phyloP scores from a whole-genome alignment of 2,113 vertebrate genomes.

The Austrofundulus limnaeus region DNA sequence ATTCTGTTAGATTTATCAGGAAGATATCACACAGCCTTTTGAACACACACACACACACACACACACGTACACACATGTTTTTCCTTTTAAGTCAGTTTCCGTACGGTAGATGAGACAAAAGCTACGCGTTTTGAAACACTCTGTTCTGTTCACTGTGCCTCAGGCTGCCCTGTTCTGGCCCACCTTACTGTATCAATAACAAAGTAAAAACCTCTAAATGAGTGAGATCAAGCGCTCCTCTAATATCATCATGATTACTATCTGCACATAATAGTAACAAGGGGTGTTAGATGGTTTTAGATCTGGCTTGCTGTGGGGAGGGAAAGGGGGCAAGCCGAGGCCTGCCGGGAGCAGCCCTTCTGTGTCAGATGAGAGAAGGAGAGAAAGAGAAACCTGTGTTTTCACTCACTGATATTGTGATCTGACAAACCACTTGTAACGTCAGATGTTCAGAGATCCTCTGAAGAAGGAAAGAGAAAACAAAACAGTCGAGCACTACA shows the following conservation, averaged over 20 bases:
- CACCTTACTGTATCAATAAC: constrained; percentile 66
- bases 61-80: constrained; percentile 1
- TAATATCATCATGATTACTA: constrained; percentile 63
- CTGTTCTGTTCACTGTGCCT: constrained; percentile 16
- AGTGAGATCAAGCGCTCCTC: constrained; percentile 59
- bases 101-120: constrained; percentile 33
- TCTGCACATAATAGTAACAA: constrained; percentile 53
- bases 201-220: constrained; percentile 63
- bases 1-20: constrained; percentile 47
- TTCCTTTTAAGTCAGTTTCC: constrained; percentile 26
- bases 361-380: constrained; percentile 55
- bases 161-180: constrained; percentile 43
- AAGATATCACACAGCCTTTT: constrained; percentile 38
- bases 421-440: constrained; percentile 63
- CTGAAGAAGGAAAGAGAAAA: constrained; percentile 48
- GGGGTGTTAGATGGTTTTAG: constrained; percentile 47
- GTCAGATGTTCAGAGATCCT: constrained; percentile 60
- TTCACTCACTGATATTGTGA: constrained; percentile 64
- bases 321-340: constrained; percentile 50
- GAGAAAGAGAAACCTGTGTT: constrained; percentile 61
- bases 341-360: constrained; percentile 50
- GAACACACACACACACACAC: constrained; percentile 12
- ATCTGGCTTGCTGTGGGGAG: constrained; percentile 55
- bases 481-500: constrained; percentile 12
- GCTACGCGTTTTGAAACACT: constrained; percentile 48